Evolutionary conservation across 2,888 invertebrate species (phyloP).

Genomic region (Ditula angustiorana): DNA sequence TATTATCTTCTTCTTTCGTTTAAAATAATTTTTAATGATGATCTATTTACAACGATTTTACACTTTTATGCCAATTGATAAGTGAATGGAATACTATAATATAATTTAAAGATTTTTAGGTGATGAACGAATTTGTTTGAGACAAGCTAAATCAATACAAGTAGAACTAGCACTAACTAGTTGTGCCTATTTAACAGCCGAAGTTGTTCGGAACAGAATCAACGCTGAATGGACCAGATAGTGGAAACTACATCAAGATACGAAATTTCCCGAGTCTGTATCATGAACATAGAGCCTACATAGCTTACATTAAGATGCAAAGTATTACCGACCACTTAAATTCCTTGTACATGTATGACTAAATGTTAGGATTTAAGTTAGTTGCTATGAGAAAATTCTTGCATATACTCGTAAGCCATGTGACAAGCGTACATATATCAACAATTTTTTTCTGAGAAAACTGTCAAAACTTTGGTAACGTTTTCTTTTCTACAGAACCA

Average conservation of each 20-base stretch:
- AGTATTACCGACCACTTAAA: neutral
- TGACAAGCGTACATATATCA: too few relatives aligned
- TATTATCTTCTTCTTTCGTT: too few relatives aligned
- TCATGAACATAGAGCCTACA: constrained; percentile 24
- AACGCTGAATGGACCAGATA: constrained; percentile 60
- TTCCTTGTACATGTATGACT: neutral
- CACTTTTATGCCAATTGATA: too few relatives aligned
- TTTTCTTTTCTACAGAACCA: too few relatives aligned
- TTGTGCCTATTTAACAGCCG: constrained; percentile 17
- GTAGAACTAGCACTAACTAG: neutral
- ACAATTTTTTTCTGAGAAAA: too few relatives aligned
- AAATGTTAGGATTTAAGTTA: too few relatives aligned
- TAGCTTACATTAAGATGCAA: neutral
- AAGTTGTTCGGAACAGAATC: constrained; percentile 54
- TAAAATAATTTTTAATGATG: too few relatives aligned
- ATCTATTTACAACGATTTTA: too few relatives aligned
- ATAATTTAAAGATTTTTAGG: neutral
- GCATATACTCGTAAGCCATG: too few relatives aligned
- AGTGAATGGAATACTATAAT: too few relatives aligned
- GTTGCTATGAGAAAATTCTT: too few relatives aligned
- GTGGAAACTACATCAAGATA: constrained; percentile 65
- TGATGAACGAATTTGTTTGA: neutral
- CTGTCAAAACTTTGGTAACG: too few relatives aligned
- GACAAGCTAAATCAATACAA: neutral
- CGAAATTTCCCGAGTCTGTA: constrained; percentile 63